Conservation (phyloP, 1,140 invertebrate species). For the Nasonia vitripennis region DNA sequence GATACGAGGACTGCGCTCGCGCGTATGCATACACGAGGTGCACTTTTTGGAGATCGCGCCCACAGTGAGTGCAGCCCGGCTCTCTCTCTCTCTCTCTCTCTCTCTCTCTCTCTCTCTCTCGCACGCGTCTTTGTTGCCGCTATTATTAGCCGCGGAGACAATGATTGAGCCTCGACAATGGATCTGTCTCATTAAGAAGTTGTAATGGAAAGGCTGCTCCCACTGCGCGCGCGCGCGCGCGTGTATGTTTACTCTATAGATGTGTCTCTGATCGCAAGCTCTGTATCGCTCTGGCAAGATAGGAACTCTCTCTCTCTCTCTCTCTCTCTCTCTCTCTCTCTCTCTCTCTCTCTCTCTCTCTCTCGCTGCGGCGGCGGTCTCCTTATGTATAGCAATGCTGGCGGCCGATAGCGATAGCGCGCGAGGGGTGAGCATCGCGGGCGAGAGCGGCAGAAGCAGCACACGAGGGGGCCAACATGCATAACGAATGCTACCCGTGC, state of each 20-base stretch:
- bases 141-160: constrained; percentile 62
- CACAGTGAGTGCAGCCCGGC: too few relatives aligned
- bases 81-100: too few relatives aligned
- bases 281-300: constrained; percentile 20
- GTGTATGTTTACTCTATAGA: constrained; percentile 1
- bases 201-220: constrained; percentile 58
- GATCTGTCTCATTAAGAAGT: constrained; percentile 64
- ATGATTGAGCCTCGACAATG: constrained; percentile 57
- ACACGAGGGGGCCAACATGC: neutral
- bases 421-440: neutral
- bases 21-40: neutral
- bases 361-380: too few relatives aligned
- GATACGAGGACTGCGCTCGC: neutral
- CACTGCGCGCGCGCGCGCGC: neutral
- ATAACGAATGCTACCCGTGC: constrained; percentile 7
- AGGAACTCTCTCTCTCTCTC: neutral
- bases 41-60: too few relatives aligned
- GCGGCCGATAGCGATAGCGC: constrained; percentile 35
- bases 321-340: neutral
- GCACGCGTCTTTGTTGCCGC: constrained; percentile 45
- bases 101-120: too few relatives aligned
- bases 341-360: too few relatives aligned
- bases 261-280: neutral
- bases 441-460: neutral
- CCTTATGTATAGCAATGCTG: neutral